Evolutionary conservation across 2,888 invertebrate species (phyloP), one percentile per base, ranked within the genome.

Genomic region (Alcis repandata): DNA sequence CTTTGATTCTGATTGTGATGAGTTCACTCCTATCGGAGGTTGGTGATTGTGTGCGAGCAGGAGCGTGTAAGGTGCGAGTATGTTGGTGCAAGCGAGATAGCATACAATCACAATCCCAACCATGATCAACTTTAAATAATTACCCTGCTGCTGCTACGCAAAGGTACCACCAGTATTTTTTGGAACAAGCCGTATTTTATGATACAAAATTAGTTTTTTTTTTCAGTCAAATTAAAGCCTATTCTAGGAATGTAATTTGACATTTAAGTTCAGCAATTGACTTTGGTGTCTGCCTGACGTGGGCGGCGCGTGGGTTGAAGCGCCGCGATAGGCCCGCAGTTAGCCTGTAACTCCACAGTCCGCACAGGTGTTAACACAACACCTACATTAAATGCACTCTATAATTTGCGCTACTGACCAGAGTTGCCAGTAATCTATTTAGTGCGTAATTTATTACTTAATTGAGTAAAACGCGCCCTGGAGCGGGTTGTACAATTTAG

Each of bases 321-420:
- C 85, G 86, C 83, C 82, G 75, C 63, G 51, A 69, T 20, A 56
- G n/a, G 27, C 51, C 46, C 52, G 59, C 17, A 20, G 48, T 77
- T 74, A 74, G 72, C 75, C 73, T 71, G 71, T 2, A 19, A 27
- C 48, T 27, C 2, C 27, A 27, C 27, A 51, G 49, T 10, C 36
- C 45, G 52, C 40, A 73, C 79, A 85, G 83, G 85, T 88, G 88
- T 74, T 89, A 87, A 89, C 89, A 63, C 46, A 60, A 57, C 67
- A 52, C 48, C 54, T 61, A 58, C 60, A 61, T 69, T 69, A 59
- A 63, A 58, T 59, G 71, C 62, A 59, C 57, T 65, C 20, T 71
- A 60, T 71, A 68, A 69, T 64, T 73, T 64, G 48, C 60, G 27
- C 40, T 43, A 33, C 38, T 51, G 63, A 48, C 32, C 53, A 54